phyloP scores from a whole-genome alignment of 2,113 vertebrate species.

The Cervus canadensis region DNA sequence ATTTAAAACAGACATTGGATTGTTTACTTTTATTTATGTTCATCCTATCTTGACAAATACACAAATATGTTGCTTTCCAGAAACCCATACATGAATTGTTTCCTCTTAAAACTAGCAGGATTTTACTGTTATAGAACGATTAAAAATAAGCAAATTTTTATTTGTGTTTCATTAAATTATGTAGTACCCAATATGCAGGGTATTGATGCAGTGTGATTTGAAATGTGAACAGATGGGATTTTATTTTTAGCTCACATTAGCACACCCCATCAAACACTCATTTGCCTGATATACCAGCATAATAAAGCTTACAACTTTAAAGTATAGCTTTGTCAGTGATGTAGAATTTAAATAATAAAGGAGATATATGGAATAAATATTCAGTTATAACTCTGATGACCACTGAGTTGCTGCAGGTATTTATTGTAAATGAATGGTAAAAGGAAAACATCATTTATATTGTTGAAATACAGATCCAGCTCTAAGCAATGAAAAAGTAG shows the following conservation, averaged over 20 bases:
- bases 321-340: slow-evolving; percentile 66
- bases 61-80: slow-evolving; percentile 10
- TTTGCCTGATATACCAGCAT: slow-evolving; percentile 79
- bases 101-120: slow-evolving; percentile 65
- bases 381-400: slow-evolving; percentile 69
- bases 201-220: slow-evolving; percentile 73
- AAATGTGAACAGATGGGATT: slow-evolving; percentile 85
- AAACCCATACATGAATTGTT: slow-evolving; percentile 41
- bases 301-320: slow-evolving; percentile 77
- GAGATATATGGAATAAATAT: slow-evolving; percentile 70
- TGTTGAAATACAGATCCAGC: neutral
- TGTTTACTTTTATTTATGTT: neutral
- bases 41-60: slow-evolving; percentile 11
- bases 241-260: slow-evolving; percentile 85
- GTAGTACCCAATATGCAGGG: slow-evolving; percentile 63
- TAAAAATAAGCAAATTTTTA: slow-evolving; percentile 76
- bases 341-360: slow-evolving; percentile 73
- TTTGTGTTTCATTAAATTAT: slow-evolving; percentile 77
- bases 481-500: neutral
- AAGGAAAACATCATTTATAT: slow-evolving; percentile 36
- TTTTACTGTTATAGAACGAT: slow-evolving; percentile 61
- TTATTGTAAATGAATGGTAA: slow-evolving; percentile 48
- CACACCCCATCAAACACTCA: slow-evolving; percentile 79
- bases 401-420: slow-evolving; percentile 50
- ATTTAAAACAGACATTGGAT: neutral